These are phyloP conservation scores for Drosophila mimetica DNA, from an alignment of 2,888 invertebrate species.

Conservation along the genomic window DNA sequence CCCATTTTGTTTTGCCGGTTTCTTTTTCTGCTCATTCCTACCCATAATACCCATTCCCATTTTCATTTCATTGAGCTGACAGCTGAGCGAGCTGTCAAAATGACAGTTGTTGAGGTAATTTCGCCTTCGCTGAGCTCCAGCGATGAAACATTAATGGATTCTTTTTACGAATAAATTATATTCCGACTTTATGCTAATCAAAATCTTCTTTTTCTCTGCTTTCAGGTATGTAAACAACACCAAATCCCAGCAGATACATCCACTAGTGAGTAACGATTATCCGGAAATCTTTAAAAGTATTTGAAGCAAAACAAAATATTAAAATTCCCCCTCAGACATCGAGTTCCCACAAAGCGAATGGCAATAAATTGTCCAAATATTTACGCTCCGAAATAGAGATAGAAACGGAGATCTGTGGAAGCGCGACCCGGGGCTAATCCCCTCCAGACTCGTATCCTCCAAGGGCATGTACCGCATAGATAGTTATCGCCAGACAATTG, in stretches of 20 bases:
- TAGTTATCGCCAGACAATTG: constrained; percentile 44
- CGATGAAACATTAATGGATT: constrained; percentile 46
- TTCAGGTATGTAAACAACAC: constrained; percentile 62
- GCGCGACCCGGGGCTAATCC: constrained; percentile 24
- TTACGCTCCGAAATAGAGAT: constrained; percentile 19
- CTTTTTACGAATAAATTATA: constrained; percentile 23
- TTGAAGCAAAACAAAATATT: constrained; percentile 3
- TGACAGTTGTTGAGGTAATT: constrained; percentile 72
- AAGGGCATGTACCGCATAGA: constrained; percentile 23
- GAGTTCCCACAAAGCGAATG: constrained; percentile 32
- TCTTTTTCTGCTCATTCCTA: background rate
- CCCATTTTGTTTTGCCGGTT: constrained; percentile 5
- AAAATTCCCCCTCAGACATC: constrained; percentile 5
- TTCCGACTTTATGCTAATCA: constrained; percentile 33
- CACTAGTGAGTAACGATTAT: constrained; percentile 12
- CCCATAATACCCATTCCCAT: no score
- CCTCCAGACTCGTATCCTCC: constrained; percentile 22
- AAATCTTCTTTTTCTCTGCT: constrained; percentile 35
- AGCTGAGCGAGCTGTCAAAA: constrained; percentile 60
- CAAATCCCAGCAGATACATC: background rate
- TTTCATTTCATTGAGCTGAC: constrained; percentile 28
- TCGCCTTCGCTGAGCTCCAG: constrained; percentile 35
- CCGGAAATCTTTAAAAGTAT: constrained; percentile 11
- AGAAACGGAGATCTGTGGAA: constrained; percentile 16
- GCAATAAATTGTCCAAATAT: constrained; percentile 62